These are phyloP conservation scores for Drosophila novamexicana DNA, from an alignment of 1,140 invertebrate species.

Conservation along the genomic window DNA sequence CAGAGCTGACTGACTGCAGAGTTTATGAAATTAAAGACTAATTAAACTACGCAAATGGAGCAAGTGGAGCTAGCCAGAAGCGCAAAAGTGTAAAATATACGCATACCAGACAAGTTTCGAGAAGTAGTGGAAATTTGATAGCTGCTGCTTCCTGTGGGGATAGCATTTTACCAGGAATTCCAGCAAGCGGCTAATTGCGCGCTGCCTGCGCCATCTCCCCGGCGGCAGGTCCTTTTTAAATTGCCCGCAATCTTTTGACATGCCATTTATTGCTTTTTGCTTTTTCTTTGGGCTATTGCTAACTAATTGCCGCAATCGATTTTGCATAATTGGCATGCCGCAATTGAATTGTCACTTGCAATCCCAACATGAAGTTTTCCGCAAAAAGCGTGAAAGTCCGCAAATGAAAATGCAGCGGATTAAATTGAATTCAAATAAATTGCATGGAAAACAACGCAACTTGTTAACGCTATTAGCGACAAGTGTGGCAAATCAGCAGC, in stretches of 20 bases:
- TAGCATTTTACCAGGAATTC: constrained; percentile 8
- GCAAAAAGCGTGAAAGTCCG: constrained; percentile 56
- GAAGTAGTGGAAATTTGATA: neutral
- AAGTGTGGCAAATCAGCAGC: constrained; percentile 54
- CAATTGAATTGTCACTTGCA: constrained; percentile 59
- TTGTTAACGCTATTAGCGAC: constrained; percentile 59
- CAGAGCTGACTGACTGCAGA: constrained; percentile 1
- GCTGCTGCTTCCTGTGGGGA: neutral
- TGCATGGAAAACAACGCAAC: constrained; percentile 52
- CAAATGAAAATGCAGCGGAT: constrained; percentile 43
- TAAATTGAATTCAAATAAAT: constrained; percentile 57
- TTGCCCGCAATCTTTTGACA: constrained; percentile 15
- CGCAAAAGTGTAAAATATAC: constrained; percentile 30
- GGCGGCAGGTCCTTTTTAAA: constrained; percentile 16
- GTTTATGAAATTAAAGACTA: constrained; percentile 49
- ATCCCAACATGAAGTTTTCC: constrained; percentile 48
- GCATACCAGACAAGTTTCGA: neutral
- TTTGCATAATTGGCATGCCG: constrained; percentile 59
- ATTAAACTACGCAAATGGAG: constrained; percentile 45
- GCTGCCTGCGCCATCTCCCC: neutral
- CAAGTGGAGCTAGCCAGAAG: constrained; percentile 8
- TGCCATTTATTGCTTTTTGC: constrained; percentile 10
- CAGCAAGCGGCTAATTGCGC: constrained; percentile 28
- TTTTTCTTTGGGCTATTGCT: constrained; percentile 11
- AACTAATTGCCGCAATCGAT: constrained; percentile 45